Evolutionary conservation across 2,797 vertebrate genomes (phyloP).

Genomic region (Clarias platycephalus): DNA sequence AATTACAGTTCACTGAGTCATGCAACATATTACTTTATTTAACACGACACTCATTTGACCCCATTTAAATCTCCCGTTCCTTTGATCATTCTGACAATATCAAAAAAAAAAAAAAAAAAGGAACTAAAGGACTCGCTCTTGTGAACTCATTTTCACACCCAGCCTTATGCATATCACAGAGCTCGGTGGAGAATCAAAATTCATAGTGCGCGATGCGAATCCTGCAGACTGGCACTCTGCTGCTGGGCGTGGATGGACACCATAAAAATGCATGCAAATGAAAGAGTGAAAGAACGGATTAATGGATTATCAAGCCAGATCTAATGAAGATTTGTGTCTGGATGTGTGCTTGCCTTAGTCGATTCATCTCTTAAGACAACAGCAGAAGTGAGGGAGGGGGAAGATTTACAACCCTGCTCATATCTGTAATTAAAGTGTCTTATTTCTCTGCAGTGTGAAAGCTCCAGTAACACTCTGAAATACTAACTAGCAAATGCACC

Average conservation of each 20-base stretch:
- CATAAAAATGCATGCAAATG: constrained; percentile 62
- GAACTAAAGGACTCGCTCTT: constrained; percentile 15
- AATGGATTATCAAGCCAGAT: constrained; percentile 72
- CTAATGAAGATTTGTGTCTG: constrained; percentile 74
- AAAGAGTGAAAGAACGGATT: constrained; percentile 68
- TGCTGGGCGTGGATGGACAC: constrained; percentile 61
- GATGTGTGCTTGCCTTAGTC: constrained; percentile 64
- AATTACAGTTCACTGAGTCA: constrained; percentile 41
- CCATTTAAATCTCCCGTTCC: constrained; percentile 50
- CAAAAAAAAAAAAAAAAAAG: not conserved
- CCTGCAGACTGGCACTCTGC: constrained; percentile 52
- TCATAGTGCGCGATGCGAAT: not conserved
- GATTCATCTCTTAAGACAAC: constrained; percentile 70
- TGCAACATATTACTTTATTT: constrained; percentile 42
- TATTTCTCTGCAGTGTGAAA: constrained; percentile 51
- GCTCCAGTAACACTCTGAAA: constrained; percentile 42
- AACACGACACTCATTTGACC: constrained; percentile 51
- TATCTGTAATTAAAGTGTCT: constrained; percentile 63
- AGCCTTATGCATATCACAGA: constrained; percentile 26
- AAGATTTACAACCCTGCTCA: constrained; percentile 61
- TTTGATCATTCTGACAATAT: constrained; percentile 47
- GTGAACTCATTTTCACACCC: constrained; percentile 29
- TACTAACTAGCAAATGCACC: constrained; percentile 44
- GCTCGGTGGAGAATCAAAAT: constrained; percentile 46
- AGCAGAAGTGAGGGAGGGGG: constrained; percentile 55